These are phyloP conservation scores for Heliconius hewitsoni DNA, from an alignment of 1,140 invertebrate species.

Conservation along the genomic window DNA sequence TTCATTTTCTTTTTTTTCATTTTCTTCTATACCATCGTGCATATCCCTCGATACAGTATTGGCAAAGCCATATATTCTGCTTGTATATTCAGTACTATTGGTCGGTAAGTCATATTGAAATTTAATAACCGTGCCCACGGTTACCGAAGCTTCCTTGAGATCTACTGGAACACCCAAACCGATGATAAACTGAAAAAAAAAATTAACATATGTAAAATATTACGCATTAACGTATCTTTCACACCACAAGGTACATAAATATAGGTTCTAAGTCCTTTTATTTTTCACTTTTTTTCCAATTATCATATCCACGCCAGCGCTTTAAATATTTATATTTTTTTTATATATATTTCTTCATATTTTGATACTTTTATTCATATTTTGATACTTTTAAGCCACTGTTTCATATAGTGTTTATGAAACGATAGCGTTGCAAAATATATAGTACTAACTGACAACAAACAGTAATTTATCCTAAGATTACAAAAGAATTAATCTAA, in stretches of 20 bases:
- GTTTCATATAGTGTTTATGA: too few species aligned
- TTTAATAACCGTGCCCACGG: slow-evolving; percentile 85
- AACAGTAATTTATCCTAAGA: neutral
- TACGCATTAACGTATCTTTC: neutral
- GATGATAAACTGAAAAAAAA: slow-evolving; percentile 82
- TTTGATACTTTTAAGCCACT: too few species aligned
- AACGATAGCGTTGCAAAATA: too few species aligned
- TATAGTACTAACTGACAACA: neutral
- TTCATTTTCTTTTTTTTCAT: slow-evolving; percentile 44
- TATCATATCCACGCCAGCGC: too few species aligned
- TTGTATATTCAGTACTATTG: slow-evolving; percentile 83
- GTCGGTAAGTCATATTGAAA: slow-evolving; percentile 83
- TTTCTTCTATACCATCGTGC: slow-evolving; percentile 47
- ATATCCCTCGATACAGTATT: slow-evolving; percentile 70
- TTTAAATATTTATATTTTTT: too few species aligned
- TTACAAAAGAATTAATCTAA: slow-evolving; percentile 16
- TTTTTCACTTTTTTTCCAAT: too few species aligned
- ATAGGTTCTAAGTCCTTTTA: neutral
- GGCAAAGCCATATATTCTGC: slow-evolving; percentile 81
- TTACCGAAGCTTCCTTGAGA: slow-evolving; percentile 83
- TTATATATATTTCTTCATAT: too few species aligned
- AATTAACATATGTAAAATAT: slow-evolving; percentile 1
- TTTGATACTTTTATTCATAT: too few species aligned
- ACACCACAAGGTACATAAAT: neutral
- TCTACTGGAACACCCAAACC: slow-evolving; percentile 85